Conservation (phyloP, 2,888 invertebrate genomes). For the Dyspetes luteomarginatus region DNA sequence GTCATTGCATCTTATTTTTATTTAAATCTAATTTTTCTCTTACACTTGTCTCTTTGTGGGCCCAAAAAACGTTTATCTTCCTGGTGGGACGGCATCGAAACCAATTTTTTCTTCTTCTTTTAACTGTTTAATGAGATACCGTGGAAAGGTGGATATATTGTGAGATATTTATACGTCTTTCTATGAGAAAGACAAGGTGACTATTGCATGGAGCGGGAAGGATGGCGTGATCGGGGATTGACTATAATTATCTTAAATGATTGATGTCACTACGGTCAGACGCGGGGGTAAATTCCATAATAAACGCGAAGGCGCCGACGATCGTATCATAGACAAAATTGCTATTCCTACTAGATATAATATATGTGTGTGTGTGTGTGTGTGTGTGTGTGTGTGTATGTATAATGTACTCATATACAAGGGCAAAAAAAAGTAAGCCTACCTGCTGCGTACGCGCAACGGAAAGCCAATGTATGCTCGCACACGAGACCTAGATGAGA, state of each 20-base stretch:
- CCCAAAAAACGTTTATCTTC: slow-evolving; percentile 11
- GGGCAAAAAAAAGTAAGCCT: slow-evolving; percentile 44
- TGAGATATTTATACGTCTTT: slow-evolving; percentile 15
- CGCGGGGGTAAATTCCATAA: slow-evolving; percentile 51
- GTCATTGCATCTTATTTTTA: neutral
- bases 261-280: slow-evolving; percentile 65
- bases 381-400: neutral
- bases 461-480: slow-evolving; percentile 26
- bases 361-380: slow-evolving; percentile 5
- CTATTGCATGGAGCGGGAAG: slow-evolving; percentile 29
- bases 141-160: slow-evolving; percentile 21
- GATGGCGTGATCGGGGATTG: slow-evolving; percentile 63
- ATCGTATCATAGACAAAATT: slow-evolving; percentile 24
- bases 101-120: slow-evolving; percentile 13
- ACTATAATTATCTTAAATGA: slow-evolving; percentile 67
- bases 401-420: neutral
- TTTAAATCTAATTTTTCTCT: neutral
- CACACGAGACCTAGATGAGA: slow-evolving; percentile 23
- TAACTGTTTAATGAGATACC: slow-evolving; percentile 1
- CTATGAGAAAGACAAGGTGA: slow-evolving; percentile 5
- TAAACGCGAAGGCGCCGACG: slow-evolving; percentile 47
- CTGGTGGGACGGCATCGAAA: slow-evolving; percentile 27
- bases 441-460: slow-evolving; percentile 46
- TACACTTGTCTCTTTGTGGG: neutral
- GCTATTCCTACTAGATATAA: neutral